Evolutionary conservation across 2,888 invertebrate species (phyloP).

Genomic region (Tortrix viridana): DNA sequence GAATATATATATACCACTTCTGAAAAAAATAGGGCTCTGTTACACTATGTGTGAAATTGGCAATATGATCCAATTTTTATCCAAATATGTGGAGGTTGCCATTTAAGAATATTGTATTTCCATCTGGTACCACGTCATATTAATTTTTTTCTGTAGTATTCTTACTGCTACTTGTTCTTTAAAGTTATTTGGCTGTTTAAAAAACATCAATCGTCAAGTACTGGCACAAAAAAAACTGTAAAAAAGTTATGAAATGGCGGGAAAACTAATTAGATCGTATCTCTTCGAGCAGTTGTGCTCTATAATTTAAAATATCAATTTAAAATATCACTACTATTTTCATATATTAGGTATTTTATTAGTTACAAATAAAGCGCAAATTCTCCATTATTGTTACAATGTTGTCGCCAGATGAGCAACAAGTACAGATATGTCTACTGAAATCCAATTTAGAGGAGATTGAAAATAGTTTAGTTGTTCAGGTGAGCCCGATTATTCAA

Average conservation of each 20-base stretch:
- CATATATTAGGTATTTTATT: background rate
- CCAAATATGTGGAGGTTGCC: too few relatives aligned
- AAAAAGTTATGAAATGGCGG: conserved; percentile 16
- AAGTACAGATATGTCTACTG: conserved; percentile 69
- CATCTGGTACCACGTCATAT: too few relatives aligned
- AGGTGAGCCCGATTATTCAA: conserved; percentile 50
- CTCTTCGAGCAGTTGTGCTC: background rate
- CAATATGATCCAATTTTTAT: too few relatives aligned
- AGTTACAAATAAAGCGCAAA: background rate
- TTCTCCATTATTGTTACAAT: conserved; percentile 49
- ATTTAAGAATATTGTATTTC: too few relatives aligned
- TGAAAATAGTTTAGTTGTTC: conserved; percentile 60
- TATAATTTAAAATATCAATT: too few relatives aligned
- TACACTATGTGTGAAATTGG: too few relatives aligned
- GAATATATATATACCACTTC: too few relatives aligned
- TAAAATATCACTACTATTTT: background rate
- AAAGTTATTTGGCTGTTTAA: background rate
- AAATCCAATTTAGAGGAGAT: conserved; percentile 70
- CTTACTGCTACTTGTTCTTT: background rate
- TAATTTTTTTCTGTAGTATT: too few relatives aligned
- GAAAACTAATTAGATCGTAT: conserved; percentile 2
- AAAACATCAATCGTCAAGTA: background rate
- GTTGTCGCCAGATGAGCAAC: conserved; percentile 68
- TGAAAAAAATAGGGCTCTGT: too few relatives aligned
- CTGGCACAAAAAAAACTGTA: background rate